phyloP scores from a whole-genome alignment of 30 jellyfish, hydroid and myxozoan species.

The Pelagia noctiluca region DNA sequence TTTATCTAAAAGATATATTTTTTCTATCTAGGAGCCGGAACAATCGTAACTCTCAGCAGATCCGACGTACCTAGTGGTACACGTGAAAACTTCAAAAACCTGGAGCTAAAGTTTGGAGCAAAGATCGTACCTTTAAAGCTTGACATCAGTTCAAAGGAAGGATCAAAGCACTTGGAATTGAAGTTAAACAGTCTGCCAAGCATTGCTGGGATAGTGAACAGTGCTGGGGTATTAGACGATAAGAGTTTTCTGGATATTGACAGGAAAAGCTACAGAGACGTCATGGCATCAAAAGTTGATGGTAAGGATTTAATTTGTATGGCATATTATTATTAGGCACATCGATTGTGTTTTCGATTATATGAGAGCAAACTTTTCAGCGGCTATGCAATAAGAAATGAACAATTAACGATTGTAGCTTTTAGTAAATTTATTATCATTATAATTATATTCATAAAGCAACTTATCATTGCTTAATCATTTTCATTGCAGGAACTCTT shows the following conservation, averaged over 20 bases:
- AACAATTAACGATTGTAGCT: not conserved
- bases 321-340: too few species aligned
- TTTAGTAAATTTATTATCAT: not conserved
- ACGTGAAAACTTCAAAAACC: conserved; percentile 5
- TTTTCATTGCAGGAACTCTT: conserved; percentile 42
- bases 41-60: conserved; percentile 38
- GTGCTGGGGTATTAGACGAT: conserved; percentile 70
- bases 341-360: not conserved
- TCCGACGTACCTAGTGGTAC: conserved; percentile 29
- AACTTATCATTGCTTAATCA: not conserved
- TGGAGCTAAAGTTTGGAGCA: conserved; percentile 11
- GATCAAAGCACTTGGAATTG: conserved; percentile 7
- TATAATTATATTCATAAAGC: not conserved
- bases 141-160: conserved; percentile 22
- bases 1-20: too few species aligned
- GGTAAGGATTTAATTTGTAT: conserved; percentile 20
- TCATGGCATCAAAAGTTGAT: conserved; percentile 54
- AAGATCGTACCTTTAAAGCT: not conserved
- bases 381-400: not conserved
- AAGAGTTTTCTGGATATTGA: conserved; percentile 29
- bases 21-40: conserved; percentile 47
- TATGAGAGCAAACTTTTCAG: not conserved
- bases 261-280: conserved; percentile 44
- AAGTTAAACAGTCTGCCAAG: conserved; percentile 16
- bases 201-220: conserved; percentile 68